Evolutionary conservation across 2,113 vertebrate genomes (phyloP).

Genomic region (Capra hircus): DNA sequence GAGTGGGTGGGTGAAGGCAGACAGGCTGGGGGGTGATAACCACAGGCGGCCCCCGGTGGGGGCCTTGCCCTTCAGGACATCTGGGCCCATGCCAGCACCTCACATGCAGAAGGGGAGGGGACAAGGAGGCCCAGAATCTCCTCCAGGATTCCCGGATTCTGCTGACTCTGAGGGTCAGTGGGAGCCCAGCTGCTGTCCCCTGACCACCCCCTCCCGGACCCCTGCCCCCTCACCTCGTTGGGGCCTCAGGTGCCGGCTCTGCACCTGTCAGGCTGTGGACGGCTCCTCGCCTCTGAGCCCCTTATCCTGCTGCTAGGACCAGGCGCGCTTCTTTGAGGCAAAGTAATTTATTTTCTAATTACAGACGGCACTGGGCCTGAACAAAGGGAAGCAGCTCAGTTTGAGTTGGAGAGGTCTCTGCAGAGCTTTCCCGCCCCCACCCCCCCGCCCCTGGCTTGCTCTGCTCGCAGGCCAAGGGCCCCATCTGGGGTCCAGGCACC

Average conservation of each 20-base stretch:
- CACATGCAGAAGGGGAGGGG: not conserved
- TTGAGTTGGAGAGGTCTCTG: not conserved
- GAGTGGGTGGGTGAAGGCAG: not conserved
- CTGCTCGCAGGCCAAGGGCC: not conserved
- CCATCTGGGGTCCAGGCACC: not conserved
- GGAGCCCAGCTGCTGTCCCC: too few relatives aligned
- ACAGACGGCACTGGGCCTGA: constrained; percentile 75
- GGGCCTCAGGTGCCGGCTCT: not conserved
- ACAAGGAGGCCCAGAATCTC: not conserved
- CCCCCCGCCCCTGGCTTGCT: not conserved
- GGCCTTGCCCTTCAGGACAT: not conserved
- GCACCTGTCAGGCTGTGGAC: not conserved
- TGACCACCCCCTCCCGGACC: not conserved
- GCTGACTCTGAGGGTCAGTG: not conserved
- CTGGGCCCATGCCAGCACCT: not conserved
- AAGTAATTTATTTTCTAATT: constrained; percentile 87
- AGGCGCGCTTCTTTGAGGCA: constrained; percentile 71
- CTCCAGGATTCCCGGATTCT: not conserved
- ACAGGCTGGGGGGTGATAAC: too few relatives aligned
- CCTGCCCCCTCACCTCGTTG: fast-evolving
- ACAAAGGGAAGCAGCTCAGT: constrained; percentile 59
- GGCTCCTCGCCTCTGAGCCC: not conserved
- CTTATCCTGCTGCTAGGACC: constrained; percentile 27
- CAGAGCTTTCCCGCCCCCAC: fast-evolving
- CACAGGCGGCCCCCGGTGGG: not conserved